Conservation (phyloP, 2,888 invertebrate genomes). For the Microdon myrmicae region DNA sequence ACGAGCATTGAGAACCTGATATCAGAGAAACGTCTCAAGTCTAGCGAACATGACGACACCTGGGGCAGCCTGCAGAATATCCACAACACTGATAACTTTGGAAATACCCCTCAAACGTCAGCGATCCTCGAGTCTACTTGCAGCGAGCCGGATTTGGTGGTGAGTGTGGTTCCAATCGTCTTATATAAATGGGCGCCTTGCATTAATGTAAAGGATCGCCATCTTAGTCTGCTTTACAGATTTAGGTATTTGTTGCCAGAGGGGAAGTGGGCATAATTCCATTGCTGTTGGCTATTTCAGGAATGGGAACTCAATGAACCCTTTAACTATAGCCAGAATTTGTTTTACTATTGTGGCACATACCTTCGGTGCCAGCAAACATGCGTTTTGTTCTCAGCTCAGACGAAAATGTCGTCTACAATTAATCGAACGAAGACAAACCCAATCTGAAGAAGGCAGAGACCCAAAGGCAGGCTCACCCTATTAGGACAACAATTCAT, state of each 20-base stretch:
- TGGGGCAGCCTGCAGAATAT: constrained; percentile 78
- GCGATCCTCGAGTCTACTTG: constrained; percentile 68
- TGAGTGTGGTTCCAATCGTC: constrained; percentile 56
- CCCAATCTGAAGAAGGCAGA: too few relatives aligned
- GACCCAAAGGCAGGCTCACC: too few relatives aligned
- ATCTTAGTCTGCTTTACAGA: background rate
- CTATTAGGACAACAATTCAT: too few relatives aligned
- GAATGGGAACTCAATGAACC: too few relatives aligned
- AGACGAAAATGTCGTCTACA: too few relatives aligned
- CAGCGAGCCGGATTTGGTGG: constrained; percentile 76
- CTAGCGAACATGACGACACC: constrained; percentile 60
- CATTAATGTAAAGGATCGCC: background rate
- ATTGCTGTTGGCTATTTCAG: background rate
- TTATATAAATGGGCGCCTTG: background rate
- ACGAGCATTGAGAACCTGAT: constrained; percentile 63
- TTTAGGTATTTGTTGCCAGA: background rate
- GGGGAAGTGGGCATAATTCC: background rate
- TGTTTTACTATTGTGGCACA: too few relatives aligned
- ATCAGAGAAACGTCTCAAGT: constrained; percentile 56
- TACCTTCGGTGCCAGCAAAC: too few relatives aligned
- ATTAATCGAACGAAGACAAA: too few relatives aligned
- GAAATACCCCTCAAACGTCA: constrained; percentile 41
- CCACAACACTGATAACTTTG: constrained; percentile 53
- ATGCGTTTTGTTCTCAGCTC: too few relatives aligned
- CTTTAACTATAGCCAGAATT: too few relatives aligned